phyloP scores from a whole-genome alignment of 1,140 invertebrate genomes.

The Aleiodes sp. region DNA sequence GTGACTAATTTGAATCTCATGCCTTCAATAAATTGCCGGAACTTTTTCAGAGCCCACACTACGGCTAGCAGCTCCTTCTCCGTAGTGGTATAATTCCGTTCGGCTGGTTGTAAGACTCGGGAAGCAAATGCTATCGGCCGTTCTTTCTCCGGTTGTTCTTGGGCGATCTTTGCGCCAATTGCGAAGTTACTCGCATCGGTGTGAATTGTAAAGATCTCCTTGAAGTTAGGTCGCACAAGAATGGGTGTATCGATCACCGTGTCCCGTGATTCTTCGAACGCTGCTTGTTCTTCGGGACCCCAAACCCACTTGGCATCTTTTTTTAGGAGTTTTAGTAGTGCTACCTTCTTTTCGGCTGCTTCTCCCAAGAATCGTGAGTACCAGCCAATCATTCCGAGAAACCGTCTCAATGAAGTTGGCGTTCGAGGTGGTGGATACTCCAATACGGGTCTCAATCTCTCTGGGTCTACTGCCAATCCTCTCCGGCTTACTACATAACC shows the following conservation, averaged over 20 bases:
- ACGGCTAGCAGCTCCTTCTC: not conserved
- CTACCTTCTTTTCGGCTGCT: not conserved
- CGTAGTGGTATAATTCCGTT: not conserved
- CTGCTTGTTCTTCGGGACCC: constrained; percentile 18
- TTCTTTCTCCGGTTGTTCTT: not conserved
- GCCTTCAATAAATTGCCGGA: constrained; percentile 53
- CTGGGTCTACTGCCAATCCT: constrained; percentile 30
- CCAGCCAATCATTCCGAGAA: not conserved
- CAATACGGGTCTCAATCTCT: constrained; percentile 27
- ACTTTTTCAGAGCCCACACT: constrained; percentile 16
- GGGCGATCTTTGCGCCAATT: not conserved
- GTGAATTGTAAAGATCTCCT: not conserved
- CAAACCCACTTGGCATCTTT: constrained; percentile 35
- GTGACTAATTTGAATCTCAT: constrained; percentile 55
- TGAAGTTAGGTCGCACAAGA: constrained; percentile 11
- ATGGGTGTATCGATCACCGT: constrained; percentile 30
- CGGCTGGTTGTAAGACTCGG: too few species aligned
- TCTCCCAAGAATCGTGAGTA: not conserved
- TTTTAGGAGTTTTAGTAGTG: not conserved
- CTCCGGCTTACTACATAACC: too few species aligned
- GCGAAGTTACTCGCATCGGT: not conserved
- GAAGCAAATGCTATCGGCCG: not conserved
- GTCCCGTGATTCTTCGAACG: constrained; percentile 30
- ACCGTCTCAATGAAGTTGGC: not conserved
- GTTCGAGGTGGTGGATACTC: constrained; percentile 13